Base-by-base conservation (phyloP, 2,113 vertebrate species). In the Dipodomys merriami region DNA sequence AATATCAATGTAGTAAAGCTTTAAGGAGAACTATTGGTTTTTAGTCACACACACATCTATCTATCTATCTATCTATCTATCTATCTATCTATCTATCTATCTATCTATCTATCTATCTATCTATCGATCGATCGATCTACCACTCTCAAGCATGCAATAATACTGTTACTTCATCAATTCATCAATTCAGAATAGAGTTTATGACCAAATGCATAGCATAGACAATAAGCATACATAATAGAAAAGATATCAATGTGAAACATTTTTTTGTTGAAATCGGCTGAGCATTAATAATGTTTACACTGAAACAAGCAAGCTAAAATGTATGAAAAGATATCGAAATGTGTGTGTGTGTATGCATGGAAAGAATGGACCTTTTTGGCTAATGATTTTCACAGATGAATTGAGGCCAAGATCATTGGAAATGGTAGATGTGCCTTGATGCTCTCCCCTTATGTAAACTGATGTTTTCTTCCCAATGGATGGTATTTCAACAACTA, bases 1-100 rank as follows among this genome's bases (percentile, higher is more conserved):
- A 60, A 73, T 60, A 90, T 60, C 9, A 85, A 65, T 87, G 92
- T 10, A 49, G 84, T 92, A 65, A 90, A 73, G 72, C n/a, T 86
- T 91, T 91, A 83, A 35, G 46, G 22, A 82, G 10, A 74, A 80
- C 44, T 92, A 39, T 20, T 84, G 57, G 2, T 7, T 81, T 88
- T 90, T 65, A 86, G 39, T 79, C 10, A 39, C 39, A 39, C 39
- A 39, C 39, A 39, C 39, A 35, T 35, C 35, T 35, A 35, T 35
- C 35, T 35, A 35, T 35, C 35, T 35, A 35, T 35, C 35, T 35
- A 35, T 35, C 35, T 35, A 35, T 35, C 35, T 35, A 35, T 35
- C 35, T 35, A 35, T 35, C 35, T 35, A 35, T 39, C 35, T 39
- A 39, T 39, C 35, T 39, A 39, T 39, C 35, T 39, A 39, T 39